These are phyloP conservation scores for Etheostoma nigrum DNA, from an alignment of 2,797 vertebrate genomes.

Conservation along the genomic window DNA sequence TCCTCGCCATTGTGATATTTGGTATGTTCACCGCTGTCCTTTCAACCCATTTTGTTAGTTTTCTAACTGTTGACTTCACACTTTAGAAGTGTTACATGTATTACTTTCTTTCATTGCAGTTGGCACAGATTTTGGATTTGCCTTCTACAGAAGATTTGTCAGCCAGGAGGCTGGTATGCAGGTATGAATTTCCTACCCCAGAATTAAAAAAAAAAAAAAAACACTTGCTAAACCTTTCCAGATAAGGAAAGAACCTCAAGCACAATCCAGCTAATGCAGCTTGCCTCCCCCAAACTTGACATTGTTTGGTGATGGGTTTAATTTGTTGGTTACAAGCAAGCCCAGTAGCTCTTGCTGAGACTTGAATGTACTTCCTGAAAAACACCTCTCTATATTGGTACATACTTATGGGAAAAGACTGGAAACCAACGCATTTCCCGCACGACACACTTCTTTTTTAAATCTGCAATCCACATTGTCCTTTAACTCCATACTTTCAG, in stretches of 20 bases:
- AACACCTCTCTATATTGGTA: background rate
- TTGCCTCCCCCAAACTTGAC: slow-evolving; percentile 1
- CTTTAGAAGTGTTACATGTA: background rate
- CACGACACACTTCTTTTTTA: background rate
- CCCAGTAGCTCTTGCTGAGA: slow-evolving; percentile 36
- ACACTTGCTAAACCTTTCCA: too few species aligned
- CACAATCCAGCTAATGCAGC: background rate
- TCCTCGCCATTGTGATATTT: slow-evolving; percentile 84
- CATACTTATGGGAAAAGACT: background rate
- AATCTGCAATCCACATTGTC: background rate
- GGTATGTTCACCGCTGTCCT: slow-evolving; percentile 76
- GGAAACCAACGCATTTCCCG: background rate
- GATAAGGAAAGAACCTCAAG: background rate
- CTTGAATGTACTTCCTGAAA: slow-evolving; percentile 23
- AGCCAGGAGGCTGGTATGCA: slow-evolving; percentile 68
- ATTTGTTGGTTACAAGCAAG: slow-evolving; percentile 29
- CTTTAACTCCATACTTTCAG: background rate
- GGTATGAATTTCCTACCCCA: slow-evolving; percentile 72
- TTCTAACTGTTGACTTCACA: background rate
- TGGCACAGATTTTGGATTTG: slow-evolving; percentile 89
- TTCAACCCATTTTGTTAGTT: background rate
- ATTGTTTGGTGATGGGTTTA: background rate
- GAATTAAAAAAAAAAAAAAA: background rate
- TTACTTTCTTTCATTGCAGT: slow-evolving; percentile 78
- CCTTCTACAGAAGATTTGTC: slow-evolving; percentile 91